Evolutionary conservation across 2,888 invertebrate genomes (phyloP).

Genomic region (Conistra vaccinii): DNA sequence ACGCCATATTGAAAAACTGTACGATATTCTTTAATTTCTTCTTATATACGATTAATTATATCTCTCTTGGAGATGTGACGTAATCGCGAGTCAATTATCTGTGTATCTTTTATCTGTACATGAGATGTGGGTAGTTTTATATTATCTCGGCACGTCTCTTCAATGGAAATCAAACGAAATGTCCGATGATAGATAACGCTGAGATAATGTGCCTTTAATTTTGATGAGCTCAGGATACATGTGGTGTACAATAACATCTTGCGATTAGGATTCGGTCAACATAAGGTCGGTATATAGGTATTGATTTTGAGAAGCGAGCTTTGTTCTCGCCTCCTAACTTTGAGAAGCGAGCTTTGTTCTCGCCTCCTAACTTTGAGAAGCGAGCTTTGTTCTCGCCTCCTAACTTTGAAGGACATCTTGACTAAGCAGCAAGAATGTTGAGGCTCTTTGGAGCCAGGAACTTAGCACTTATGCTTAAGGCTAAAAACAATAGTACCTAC

Average conservation of each 20-base stretch:
- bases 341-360: conserved; percentile 24
- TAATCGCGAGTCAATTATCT: conserved; percentile 71
- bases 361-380: conserved; percentile 21
- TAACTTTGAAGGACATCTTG: conserved; percentile 32
- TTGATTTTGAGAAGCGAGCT: conserved; percentile 28
- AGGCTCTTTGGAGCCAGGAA: conserved; percentile 17
- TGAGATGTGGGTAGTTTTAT: conserved; percentile 54
- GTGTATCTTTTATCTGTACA: conserved; percentile 71
- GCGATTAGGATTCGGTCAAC: conserved; percentile 21
- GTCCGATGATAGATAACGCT: conserved; percentile 65
- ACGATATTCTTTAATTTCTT: conserved; percentile 68
- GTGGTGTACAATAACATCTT: conserved; percentile 7
- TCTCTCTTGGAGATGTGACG: conserved; percentile 71
- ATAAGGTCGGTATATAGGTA: conserved; percentile 9
- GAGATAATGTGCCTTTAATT: conserved; percentile 56
- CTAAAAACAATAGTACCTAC: conserved; percentile 51
- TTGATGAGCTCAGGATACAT: conserved; percentile 20
- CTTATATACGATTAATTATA: conserved; percentile 80
- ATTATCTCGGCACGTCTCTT: conserved; percentile 71
- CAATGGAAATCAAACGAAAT: conserved; percentile 62
- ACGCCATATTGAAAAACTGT: conserved; percentile 80
- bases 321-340: conserved; percentile 22
- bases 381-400: conserved; percentile 21
- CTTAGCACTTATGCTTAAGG: conserved; percentile 49
- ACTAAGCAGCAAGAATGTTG: conserved; percentile 12